Base-by-base conservation (phyloP, 2,888 invertebrate species). In the Rhagophthalmus giganteus region DNA sequence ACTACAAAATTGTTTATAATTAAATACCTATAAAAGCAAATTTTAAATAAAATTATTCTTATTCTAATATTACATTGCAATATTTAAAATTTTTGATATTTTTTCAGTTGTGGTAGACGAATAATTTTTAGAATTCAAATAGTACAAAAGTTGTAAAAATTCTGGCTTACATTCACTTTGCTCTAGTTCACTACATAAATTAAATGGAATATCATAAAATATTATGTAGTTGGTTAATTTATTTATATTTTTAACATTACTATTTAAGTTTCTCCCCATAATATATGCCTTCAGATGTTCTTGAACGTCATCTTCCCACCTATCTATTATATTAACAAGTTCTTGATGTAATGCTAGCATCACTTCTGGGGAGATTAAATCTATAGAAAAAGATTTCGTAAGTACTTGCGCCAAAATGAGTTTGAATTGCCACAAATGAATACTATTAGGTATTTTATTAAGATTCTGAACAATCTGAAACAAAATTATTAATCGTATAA, bases 371-470 rank as follows among this genome's bases (percentile, higher is more conserved):
- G 82, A 80, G 11, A 86, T 74, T 5, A 86, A 67, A 78, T 55
- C 80, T 77, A 33, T 69, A 58, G 78, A 70, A 63, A 61, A 54
- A 24, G 10, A 44, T 24, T 37, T 53, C 2, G 57, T 54, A 25
- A 76, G 60, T 3, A 81, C 76, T 59, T 84, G 85, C 0, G 83
- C 78, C 1, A 81, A 57, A 5, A 79, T 2, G 84, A 76, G 0
- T 68, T 88, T 90, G 32, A 89, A 79, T 70, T 91, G 90, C 89
- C 89, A 90, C 11, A 87, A 76, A 63, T 86, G 81, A 63, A 79
- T 75, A 0, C 79, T 72, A 2, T 75, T 80, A 0, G 85, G 81
- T 9, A 78, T 73, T 0, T 72, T 73, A 13, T 63, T 48, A 12
- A 71, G 49, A 41, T 70, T 65, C 38, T 61, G 49, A 38, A 72